Evolutionary conservation across 2,113 vertebrate species (phyloP).

Genomic region (Phaethon lepturus): DNA sequence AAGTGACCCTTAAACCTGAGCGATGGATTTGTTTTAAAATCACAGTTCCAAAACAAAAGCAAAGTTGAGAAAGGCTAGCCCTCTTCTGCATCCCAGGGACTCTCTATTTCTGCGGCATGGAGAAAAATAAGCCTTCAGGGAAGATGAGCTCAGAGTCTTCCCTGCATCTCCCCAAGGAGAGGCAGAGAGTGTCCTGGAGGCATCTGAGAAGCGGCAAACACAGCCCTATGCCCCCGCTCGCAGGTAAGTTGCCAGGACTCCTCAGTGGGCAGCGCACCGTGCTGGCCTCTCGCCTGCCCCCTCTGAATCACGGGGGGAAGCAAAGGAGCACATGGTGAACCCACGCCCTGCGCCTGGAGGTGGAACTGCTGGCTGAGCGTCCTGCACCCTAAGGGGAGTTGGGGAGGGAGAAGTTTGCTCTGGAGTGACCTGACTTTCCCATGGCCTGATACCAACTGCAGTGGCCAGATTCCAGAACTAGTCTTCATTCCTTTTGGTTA

Average conservation of each 20-base stretch:
- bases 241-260: neutral
- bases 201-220: neutral
- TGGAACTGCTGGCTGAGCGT: neutral
- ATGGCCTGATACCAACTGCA: neutral
- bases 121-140: neutral
- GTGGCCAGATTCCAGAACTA: neutral
- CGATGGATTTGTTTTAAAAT: neutral
- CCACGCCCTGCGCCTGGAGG: rapidly evolving
- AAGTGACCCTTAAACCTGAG: neutral
- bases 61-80: neutral
- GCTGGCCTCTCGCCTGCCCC: neutral
- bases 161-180: neutral
- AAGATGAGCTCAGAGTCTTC: neutral
- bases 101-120: neutral
- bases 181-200: rapidly evolving
- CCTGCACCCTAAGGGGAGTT: neutral
- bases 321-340: neutral
- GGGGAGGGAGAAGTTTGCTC: rapidly evolving
- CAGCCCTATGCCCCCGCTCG: neutral
- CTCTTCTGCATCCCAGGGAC: neutral
- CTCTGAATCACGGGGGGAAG: neutral
- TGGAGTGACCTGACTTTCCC: neutral
- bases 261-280: rapidly evolving
- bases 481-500: neutral
- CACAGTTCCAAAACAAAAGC: neutral